Conservation (phyloP, 2,113 vertebrate genomes). For the Sturnus vulgaris region DNA sequence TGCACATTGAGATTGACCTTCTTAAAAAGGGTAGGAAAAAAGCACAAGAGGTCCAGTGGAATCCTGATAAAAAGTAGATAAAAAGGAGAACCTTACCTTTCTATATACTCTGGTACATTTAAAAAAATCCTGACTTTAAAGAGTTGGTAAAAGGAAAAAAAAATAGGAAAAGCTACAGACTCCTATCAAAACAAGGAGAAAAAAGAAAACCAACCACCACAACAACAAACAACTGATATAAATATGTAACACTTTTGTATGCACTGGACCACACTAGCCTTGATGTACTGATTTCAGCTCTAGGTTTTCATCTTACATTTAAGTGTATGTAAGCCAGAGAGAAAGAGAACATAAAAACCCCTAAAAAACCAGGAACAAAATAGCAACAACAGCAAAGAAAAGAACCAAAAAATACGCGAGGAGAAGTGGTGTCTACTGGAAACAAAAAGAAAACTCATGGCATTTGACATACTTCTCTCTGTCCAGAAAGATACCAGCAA, state of each 20-base stretch:
- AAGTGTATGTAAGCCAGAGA: neutral
- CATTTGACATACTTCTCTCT: neutral
- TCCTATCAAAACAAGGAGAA: neutral
- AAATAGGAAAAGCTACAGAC: neutral
- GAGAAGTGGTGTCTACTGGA: neutral
- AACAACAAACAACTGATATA: neutral
- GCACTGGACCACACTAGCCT: neutral
- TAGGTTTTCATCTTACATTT: neutral
- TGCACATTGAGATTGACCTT: neutral
- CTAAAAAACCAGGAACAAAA: neutral
- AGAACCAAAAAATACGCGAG: neutral
- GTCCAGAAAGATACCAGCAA: neutral
- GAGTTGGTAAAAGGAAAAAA: neutral
- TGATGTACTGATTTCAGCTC: neutral
- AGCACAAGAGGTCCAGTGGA: neutral
- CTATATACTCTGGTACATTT: neutral
- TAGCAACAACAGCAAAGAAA: neutral
- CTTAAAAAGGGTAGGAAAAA: neutral
- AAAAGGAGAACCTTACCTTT: neutral
- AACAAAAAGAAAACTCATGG: neutral
- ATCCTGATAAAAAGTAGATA: neutral
- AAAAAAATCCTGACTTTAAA: neutral
- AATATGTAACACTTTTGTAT: neutral
- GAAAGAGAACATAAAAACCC: neutral
- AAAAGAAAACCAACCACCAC: neutral